Base-by-base conservation (phyloP, 92 coral and sea anemone genomes). In the Porites rus region DNA sequence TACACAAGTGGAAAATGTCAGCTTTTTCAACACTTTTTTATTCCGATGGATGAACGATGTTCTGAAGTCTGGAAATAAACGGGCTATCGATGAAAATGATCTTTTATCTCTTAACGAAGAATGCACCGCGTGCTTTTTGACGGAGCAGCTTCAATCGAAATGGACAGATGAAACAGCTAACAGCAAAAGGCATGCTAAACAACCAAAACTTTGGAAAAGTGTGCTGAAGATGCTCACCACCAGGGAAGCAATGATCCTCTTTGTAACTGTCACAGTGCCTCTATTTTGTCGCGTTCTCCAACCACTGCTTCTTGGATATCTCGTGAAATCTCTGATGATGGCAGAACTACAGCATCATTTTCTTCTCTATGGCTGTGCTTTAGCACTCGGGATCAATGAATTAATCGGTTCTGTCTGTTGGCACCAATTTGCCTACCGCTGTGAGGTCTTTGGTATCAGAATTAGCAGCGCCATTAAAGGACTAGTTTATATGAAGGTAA, bases 371-470 rank as follows among this genome's bases (percentile, higher is more conserved):
- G 74, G 74, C 6, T 69, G 74, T 69, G 74, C 43, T 10, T 12
- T 38, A 24, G 38, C 74, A 12, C 10, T 69, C 46, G 74, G 46
- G 18, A 22, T 69, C 38, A 69, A 0, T 11, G 51, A 12, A 17
- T 1, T 69, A 14, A 16, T 69, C 38, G 51, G 74, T 11, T 8
- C 14, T 19, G 8, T 24, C 8, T 21, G 46, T 69, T 21, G 14
- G 74, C 74, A 69, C 43, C 74, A 69, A 10, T 69, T 69, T 69
- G 6, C 16, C 74, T 69, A 69, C 7, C 8, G 74, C 8, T 69
- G 74, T n/a, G 74, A 69, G 20, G 6, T 69, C 46, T 38, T 69
- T 38, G 74, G 74, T 38, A 38, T 69, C 38, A 69, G 51, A 69
- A 21, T 69, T 24, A 22, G 46, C 74, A 69, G 51, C 43, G 51